phyloP scores from a whole-genome alignment of 2,113 vertebrate species.

The Acrocephalus kingi region DNA sequence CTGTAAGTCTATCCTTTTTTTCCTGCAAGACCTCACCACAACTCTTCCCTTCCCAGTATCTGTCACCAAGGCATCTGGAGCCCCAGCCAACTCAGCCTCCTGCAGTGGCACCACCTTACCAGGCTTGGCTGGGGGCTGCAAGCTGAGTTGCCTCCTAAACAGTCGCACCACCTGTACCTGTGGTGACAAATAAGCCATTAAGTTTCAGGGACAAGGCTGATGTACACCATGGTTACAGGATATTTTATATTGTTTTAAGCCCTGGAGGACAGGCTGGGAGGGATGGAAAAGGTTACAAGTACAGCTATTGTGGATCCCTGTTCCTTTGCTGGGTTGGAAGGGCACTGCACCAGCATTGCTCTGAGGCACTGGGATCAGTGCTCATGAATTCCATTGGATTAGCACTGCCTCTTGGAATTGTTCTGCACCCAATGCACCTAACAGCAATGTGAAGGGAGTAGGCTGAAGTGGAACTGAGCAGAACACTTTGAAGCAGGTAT shows the following conservation, averaged over 20 bases:
- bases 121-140: not conserved
- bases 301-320: not conserved
- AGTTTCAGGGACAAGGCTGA: not conserved
- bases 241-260: not conserved
- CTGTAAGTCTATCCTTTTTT: not conserved
- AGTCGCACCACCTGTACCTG: not conserved
- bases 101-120: not conserved
- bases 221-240: not conserved
- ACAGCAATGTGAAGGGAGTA: accelerated
- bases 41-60: not conserved
- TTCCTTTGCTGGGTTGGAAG: not conserved
- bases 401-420: not conserved
- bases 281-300: not conserved
- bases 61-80: not conserved
- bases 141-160: not conserved
- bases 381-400: not conserved
- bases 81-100: not conserved
- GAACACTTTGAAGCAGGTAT: not conserved
- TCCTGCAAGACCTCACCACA: not conserved
- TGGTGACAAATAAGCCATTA: not conserved
- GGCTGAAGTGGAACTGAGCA: not conserved
- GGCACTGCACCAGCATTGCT: not conserved
- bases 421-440: not conserved
- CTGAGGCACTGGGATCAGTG: not conserved
- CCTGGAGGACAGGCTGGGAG: not conserved